phyloP scores from a whole-genome alignment of 2,113 vertebrate genomes.

The Percina caprodes region DNA sequence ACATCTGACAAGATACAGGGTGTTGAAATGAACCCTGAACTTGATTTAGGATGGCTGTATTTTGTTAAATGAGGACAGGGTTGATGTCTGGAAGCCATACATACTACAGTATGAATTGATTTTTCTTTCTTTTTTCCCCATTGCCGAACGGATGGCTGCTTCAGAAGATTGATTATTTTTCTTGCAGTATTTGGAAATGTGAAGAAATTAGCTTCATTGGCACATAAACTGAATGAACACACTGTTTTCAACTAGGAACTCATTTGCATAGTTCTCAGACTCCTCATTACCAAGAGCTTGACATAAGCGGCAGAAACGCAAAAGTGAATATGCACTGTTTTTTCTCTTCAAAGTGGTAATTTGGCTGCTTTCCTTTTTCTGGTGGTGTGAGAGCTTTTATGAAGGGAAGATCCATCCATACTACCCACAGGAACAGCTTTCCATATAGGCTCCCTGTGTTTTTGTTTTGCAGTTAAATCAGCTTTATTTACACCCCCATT shows the following conservation, averaged over 20 bases:
- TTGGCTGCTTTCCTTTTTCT: slow-evolving; percentile 1
- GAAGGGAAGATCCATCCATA: slow-evolving; percentile 31
- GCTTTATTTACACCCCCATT: slow-evolving; percentile 79
- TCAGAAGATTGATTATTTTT: slow-evolving; percentile 59
- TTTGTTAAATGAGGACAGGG: slow-evolving; percentile 43
- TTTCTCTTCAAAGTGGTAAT: slow-evolving; percentile 39
- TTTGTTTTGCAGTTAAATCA: slow-evolving; percentile 69
- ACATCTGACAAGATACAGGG: slow-evolving; percentile 8
- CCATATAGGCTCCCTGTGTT: slow-evolving; percentile 19
- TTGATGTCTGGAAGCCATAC: slow-evolving; percentile 34
- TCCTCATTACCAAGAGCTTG: slow-evolving; percentile 29
- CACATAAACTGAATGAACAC: slow-evolving; percentile 36
- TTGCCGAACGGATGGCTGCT: slow-evolving; percentile 24
- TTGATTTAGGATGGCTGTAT: slow-evolving; percentile 42
- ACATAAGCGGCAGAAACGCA: slow-evolving; percentile 6
- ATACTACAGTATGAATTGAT: slow-evolving; percentile 42
- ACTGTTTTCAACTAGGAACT: slow-evolving; percentile 40
- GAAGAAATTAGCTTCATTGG: slow-evolving; percentile 58
- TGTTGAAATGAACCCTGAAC: slow-evolving; percentile 43
- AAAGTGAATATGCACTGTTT: slow-evolving; percentile 8
- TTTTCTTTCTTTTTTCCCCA: background rate
- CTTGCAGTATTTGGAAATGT: slow-evolving; percentile 49
- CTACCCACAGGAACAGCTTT: slow-evolving; percentile 37
- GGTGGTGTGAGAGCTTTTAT: slow-evolving; percentile 28
- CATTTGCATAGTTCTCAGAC: slow-evolving; percentile 59